Conservation (phyloP, 2,888 invertebrate genomes). For the Unio pictorum region DNA sequence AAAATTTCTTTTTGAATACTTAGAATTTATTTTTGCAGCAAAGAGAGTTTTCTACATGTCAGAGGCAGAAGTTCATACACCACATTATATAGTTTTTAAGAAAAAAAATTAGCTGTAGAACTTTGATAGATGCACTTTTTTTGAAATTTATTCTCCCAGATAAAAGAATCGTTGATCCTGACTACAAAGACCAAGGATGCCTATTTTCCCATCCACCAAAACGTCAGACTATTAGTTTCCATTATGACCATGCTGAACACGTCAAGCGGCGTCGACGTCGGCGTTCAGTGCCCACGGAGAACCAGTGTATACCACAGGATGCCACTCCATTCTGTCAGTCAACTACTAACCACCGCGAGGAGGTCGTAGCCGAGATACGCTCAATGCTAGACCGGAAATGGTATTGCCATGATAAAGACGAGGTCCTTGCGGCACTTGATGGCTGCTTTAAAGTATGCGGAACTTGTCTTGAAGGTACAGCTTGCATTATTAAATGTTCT, state of each 20-base stretch:
- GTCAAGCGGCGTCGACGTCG: constrained; percentile 24
- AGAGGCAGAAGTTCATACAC: no score
- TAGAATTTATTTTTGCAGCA: no score
- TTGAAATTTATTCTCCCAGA: constrained; percentile 21
- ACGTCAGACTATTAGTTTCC: constrained; percentile 35
- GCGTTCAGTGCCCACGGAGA: constrained; percentile 11
- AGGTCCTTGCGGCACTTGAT: constrained; percentile 36
- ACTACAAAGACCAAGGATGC: constrained; percentile 39
- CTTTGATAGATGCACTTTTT: not conserved
- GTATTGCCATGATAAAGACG: constrained; percentile 24
- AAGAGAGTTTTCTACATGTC: no score
- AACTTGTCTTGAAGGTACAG: constrained; percentile 49
- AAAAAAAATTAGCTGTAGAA: no score
- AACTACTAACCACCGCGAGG: constrained; percentile 25
- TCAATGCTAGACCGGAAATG: constrained; percentile 29
- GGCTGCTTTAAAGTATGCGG: constrained; percentile 50
- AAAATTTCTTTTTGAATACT: no score
- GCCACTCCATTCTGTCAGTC: constrained; percentile 39
- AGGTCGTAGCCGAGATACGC: constrained; percentile 32
- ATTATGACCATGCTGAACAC: constrained; percentile 32
- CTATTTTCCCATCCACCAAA: constrained; percentile 38
- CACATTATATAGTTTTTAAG: no score
- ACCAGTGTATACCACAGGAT: constrained; percentile 36
- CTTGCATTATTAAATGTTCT: not conserved
- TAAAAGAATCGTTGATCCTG: constrained; percentile 48